Evolutionary conservation across 2,113 vertebrate species (phyloP).

Genomic region (Ginglymostoma cirratum): DNA sequence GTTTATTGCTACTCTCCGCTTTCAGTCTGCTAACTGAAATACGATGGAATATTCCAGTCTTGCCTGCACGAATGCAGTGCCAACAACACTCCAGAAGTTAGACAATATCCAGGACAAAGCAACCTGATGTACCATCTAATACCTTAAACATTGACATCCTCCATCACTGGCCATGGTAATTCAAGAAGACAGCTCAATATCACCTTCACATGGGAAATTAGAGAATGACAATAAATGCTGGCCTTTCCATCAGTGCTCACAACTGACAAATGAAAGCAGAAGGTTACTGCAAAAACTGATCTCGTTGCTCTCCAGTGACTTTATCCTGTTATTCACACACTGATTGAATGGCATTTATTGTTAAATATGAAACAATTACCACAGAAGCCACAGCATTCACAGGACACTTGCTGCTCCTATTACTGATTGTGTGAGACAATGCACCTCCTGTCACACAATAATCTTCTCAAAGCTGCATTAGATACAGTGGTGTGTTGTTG

Average conservation of each 20-base stretch:
- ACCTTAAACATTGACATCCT: not conserved
- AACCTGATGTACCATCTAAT: not conserved
- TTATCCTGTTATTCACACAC: constrained; percentile 6
- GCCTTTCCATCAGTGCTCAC: not conserved
- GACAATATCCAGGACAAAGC: not conserved
- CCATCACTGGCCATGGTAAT: not conserved
- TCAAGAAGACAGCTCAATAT: not conserved
- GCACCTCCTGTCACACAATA: not conserved
- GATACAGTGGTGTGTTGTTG: not conserved
- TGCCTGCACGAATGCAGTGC: not conserved
- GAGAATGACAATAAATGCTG: not conserved
- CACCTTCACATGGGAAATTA: not conserved
- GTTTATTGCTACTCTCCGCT: not conserved
- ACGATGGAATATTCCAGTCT: not conserved
- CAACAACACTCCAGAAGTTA: not conserved
- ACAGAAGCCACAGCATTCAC: not conserved
- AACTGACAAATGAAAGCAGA: not conserved
- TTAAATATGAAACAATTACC: constrained; percentile 11
- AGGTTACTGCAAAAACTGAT: not conserved
- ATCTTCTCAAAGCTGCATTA: constrained; percentile 14
- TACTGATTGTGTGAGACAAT: constrained; percentile 12
- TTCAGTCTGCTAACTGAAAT: not conserved
- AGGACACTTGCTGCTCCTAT: constrained; percentile 10
- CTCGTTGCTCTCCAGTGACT: not conserved
- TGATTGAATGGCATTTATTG: not conserved